Conservation (phyloP, 1,140 invertebrate species). For the Hormaphis cornu region DNA sequence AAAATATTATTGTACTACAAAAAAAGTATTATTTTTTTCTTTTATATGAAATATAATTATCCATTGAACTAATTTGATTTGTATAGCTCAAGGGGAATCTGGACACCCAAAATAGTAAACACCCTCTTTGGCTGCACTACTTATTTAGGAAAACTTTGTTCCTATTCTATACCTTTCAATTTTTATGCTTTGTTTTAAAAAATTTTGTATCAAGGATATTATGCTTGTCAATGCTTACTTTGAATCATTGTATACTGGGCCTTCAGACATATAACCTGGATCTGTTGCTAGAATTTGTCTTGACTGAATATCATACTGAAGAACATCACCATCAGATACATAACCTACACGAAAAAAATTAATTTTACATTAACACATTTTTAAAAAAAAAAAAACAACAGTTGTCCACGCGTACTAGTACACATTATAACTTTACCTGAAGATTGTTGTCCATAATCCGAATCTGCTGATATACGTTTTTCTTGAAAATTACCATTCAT, state of each 20-base stretch:
- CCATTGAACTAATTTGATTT: no score
- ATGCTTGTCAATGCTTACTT: not conserved
- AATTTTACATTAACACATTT: not conserved
- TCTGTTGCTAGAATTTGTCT: conserved; percentile 15
- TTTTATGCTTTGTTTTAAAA: no score
- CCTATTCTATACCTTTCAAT: no score
- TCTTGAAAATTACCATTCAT: conserved; percentile 22
- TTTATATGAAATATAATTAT: no score
- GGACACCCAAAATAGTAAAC: no score
- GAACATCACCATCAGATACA: conserved; percentile 64
- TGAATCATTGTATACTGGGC: conserved; percentile 19
- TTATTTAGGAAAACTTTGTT: no score
- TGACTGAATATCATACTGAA: conserved; percentile 42
- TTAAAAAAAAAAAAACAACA: not conserved
- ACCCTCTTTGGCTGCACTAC: no score
- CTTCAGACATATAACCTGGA: conserved; percentile 34
- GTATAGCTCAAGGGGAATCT: no score
- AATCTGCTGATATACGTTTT: conserved; percentile 26
- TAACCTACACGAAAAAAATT: conserved; percentile 49
- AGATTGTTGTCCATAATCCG: conserved; percentile 20
- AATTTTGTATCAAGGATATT: no score
- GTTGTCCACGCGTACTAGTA: not conserved
- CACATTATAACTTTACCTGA: conserved; percentile 12
- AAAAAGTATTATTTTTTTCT: no score
- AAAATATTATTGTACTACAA: no score